Evolutionary conservation across 2,797 vertebrate species (phyloP).

Genomic region (Manis crassicaudata): DNA sequence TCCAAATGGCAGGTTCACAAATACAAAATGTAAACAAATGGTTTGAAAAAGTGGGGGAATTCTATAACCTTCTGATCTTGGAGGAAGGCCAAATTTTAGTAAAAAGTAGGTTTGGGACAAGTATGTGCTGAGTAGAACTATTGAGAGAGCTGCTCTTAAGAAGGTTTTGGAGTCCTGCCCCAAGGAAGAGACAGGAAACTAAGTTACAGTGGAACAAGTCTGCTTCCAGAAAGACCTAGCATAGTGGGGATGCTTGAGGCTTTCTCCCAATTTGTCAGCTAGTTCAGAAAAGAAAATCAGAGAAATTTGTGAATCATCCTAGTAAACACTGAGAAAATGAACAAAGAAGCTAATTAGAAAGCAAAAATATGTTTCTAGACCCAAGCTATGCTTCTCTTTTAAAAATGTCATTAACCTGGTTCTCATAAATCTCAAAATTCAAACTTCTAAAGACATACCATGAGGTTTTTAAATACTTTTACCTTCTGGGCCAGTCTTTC

Average conservation of each 20-base stretch:
- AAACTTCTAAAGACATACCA: slow-evolving; percentile 34
- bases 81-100: neutral
- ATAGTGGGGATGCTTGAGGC: neutral
- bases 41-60: neutral
- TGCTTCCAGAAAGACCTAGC: neutral
- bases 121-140: neutral
- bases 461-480: slow-evolving; percentile 47
- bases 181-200: neutral
- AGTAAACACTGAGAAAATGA: slow-evolving; percentile 31
- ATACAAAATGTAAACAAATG: neutral
- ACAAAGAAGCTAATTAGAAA: slow-evolving; percentile 46
- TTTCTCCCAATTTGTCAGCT: neutral
- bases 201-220: neutral
- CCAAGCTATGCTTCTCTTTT: neutral
- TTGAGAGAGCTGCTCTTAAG: neutral
- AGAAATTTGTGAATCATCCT: neutral
- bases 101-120: neutral
- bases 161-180: neutral
- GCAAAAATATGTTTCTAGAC: neutral
- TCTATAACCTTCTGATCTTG: slow-evolving; percentile 13
- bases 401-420: slow-evolving; percentile 56
- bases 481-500: slow-evolving; percentile 27
- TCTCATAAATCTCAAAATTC: slow-evolving; percentile 53
- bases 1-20: neutral
- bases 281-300: neutral